phyloP scores from a whole-genome alignment of 1,140 invertebrate genomes.

The Drosophila mauritiana region DNA sequence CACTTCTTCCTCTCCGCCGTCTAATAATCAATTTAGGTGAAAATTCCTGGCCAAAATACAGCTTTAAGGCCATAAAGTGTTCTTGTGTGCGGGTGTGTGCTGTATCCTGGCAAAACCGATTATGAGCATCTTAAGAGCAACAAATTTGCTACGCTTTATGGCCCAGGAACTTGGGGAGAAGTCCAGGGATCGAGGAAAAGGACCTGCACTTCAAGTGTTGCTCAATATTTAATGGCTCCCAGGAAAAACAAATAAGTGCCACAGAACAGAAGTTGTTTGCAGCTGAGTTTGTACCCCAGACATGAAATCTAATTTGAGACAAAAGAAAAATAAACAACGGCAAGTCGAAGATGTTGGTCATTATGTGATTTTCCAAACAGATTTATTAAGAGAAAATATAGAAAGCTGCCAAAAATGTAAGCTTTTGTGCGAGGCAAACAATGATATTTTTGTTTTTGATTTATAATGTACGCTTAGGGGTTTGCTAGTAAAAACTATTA shows the following conservation, averaged over 20 bases:
- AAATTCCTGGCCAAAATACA: slow-evolving; percentile 59
- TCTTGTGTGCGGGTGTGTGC: neutral
- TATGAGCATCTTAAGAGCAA: slow-evolving; percentile 70
- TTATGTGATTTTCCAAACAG: neutral
- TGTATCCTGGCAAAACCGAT: slow-evolving; percentile 61
- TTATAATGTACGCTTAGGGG: too few species aligned
- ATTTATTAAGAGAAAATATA: slow-evolving; percentile 10
- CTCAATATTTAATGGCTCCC: slow-evolving; percentile 52
- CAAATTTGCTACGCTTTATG: slow-evolving; percentile 72
- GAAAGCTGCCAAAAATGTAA: neutral
- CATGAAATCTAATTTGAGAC: slow-evolving; percentile 23
- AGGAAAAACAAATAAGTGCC: slow-evolving; percentile 27
- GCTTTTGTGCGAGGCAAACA: too few species aligned
- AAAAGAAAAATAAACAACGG: slow-evolving; percentile 26
- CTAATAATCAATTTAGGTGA: slow-evolving; percentile 78
- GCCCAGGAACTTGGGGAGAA: slow-evolving; percentile 8
- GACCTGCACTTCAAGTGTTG: slow-evolving; percentile 49
- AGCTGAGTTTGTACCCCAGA: neutral
- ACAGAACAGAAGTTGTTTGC: neutral
- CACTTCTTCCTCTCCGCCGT: slow-evolving; percentile 14
- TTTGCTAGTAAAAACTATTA: neutral
- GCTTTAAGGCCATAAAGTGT: slow-evolving; percentile 74
- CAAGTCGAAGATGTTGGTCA: slow-evolving; percentile 4
- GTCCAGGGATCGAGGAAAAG: neutral
- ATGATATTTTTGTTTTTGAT: too few species aligned